Evolutionary conservation across 2,797 vertebrate genomes (phyloP), one percentile per base, ranked within the genome.

Genomic region (Cirrhinus molitorella): DNA sequence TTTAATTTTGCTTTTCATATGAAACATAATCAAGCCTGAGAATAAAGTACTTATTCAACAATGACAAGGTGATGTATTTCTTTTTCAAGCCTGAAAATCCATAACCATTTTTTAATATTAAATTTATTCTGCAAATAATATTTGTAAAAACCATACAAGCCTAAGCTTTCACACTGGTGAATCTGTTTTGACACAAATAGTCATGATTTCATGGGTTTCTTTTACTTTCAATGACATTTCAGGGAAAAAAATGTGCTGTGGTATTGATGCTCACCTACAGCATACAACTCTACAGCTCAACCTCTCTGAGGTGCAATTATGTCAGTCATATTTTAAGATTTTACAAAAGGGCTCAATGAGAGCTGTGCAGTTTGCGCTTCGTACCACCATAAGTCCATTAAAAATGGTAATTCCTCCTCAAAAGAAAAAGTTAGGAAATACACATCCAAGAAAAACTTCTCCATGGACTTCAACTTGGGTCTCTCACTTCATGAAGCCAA

Each of bases 11-110:
- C 94, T 91, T 95, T 95, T 95, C 93, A 94, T 95, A 96, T 94
- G 90, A 92, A 94, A 95, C 94, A 93, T 95, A 96, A 92, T 95
- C 92, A 95, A 95, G 93, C 93, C 95, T 95, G 93, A 95, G 91
- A 94, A 94, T 94, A 95, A 95, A 96, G 92, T 95, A 95, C 93
- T 93, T 94, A 95, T 89, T 94, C 83, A 94, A 93, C 93, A 92
- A 91, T 80, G 76, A 84, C n/a, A 31, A 53, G 53, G 57, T 57
- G 70, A 55, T 75, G 51, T 80, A 86, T 43, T 74, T 84, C 0
- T 66, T 86, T 78, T 45, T 23, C 13, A 81, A 19, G 86, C 16
- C 25, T 25, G 23, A 11, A 4, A 79, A 53, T 7, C 28, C 31
- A 40, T 21, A 14, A 59, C 5, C 8, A 14, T 28, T 51, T 34